Base-by-base conservation (phyloP, 2,797 vertebrate species). In the Cichlasoma orientale region DNA sequence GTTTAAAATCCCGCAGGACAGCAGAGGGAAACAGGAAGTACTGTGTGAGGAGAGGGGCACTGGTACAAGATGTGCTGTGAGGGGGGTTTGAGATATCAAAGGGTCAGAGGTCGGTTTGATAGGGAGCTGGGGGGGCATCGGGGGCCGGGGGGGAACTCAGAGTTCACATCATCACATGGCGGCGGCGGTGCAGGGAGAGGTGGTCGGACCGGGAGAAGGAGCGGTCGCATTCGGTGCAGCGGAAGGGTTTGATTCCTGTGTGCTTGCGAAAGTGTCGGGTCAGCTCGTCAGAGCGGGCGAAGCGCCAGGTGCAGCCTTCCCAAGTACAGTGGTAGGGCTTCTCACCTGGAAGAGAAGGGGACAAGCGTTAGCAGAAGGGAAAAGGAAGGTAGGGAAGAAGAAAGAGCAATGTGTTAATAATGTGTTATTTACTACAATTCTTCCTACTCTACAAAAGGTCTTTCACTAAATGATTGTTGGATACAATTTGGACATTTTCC, bases 171-270 rank as follows among this genome's bases (percentile, higher is more conserved):
- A 98, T 98, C 90, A 98, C 96, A 79, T 99, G 97, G 85, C 97
- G 96, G 72, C 97, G 95, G 92, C 97, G 97, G 90, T 99, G 98
- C 79, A 99, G 95, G 27, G 98, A 98, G 63, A 99, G 95, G 93
- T 99, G 98, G 93, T 99, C 98, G 1, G 98, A 99, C 82, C 98
- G 96, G 52, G 98, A 99, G 95, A 99, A 99, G 94, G 97, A 97
- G 92, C 97, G 97, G 94, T 98, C 97, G 31, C 97, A 99, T 95
- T 98, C 97, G 47, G 96, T 97, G 95, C 98, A 99, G 90, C 95
- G 95, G 94, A 99, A 99, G 21, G 97, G 98, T 86, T 99, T 99
- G 94, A 99, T 97, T 84, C 98, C 98, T 0, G 97, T 99, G 96
- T 99, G 98, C 93, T 99, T 99, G 78, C 97, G 97, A 93, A 97